Evolutionary conservation across 2,888 invertebrate species (phyloP), one percentile per base, ranked within the genome.

Genomic region (Neoaliturus tenellus): DNA sequence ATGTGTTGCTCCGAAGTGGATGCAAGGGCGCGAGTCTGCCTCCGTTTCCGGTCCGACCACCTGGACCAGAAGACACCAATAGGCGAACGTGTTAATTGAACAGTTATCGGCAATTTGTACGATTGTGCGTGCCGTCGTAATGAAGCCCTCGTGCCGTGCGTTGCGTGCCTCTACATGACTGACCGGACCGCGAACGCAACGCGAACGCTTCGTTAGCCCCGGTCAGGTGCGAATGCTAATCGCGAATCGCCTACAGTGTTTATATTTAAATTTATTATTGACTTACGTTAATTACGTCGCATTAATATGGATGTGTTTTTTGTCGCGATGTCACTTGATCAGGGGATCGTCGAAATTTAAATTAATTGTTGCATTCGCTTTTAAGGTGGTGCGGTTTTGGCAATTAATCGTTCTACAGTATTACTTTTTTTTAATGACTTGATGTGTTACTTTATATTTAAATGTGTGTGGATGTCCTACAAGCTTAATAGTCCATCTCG

Each of bases 81-180:
- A 81, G 44, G n/a, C 35, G 55, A 81, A 81, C 25, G 62, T 81
- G 81, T 81, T 81, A 81, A 81, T 81, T 81, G 81, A 35, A 23
- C 67, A 67, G 67, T 62, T 81, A 81, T 81, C 31, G 55, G 41
- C 55, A 81, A 81, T 81, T 81, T 81, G 81, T 81, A 67, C 39
- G 23, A 81, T 35, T 71, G 71, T 71, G 71, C 71, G 71, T 71
- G 67, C 25, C 44, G 44, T 4, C 1, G 17, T 44, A 44, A 44
- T 44, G 51, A 23, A 51, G 48, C 4, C 48, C 44, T 14, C 44
- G 44, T 44, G 44, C 12, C 17, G 35, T 44, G 44, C 44, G 51
- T 51, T 23, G 51, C 51, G 51, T 51, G 51, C 20, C 51, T 4
- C 2, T 4, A n/a, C n/a, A n/a, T n/a, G n/a, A n/a, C n/a, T n/a